These are phyloP conservation scores for Gymnosoma rotundatum DNA, from an alignment of 2,888 invertebrate species.

Conservation along the genomic window DNA sequence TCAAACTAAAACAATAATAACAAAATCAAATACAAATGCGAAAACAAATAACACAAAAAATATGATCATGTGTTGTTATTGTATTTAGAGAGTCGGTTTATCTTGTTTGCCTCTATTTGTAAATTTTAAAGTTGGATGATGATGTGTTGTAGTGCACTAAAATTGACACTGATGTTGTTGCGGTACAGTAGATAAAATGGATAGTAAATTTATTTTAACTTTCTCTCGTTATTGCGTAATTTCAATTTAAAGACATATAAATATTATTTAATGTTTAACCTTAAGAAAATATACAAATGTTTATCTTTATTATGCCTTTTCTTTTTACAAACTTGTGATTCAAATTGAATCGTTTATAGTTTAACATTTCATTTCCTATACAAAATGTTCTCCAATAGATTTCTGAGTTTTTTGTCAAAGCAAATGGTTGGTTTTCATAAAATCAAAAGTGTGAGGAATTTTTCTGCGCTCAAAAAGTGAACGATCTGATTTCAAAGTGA, in stretches of 20 bases:
- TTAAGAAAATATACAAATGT: neutral
- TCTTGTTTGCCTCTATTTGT: neutral
- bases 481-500: too few relatives aligned
- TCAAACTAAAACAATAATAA: conserved; percentile 17
- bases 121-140: conserved; percentile 19
- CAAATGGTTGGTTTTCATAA: too few relatives aligned
- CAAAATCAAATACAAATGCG: conserved; percentile 14
- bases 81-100: conserved; percentile 11
- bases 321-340: neutral
- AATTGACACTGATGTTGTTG: neutral
- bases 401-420: too few relatives aligned
- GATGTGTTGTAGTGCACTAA: too few relatives aligned
- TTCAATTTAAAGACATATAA: neutral
- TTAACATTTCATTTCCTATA: neutral
- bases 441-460: too few relatives aligned
- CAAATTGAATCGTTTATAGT: neutral
- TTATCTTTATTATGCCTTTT: neutral
- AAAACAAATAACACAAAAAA: conserved; percentile 17
- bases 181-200: conserved; percentile 23
- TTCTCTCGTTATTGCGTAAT: neutral
- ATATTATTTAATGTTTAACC: neutral
- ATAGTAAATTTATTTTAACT: neutral
- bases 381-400: neutral
- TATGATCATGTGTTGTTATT: conserved; percentile 26
- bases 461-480: too few relatives aligned